Conservation (phyloP, 2,888 invertebrate genomes). For the Periphyllus acericola region DNA sequence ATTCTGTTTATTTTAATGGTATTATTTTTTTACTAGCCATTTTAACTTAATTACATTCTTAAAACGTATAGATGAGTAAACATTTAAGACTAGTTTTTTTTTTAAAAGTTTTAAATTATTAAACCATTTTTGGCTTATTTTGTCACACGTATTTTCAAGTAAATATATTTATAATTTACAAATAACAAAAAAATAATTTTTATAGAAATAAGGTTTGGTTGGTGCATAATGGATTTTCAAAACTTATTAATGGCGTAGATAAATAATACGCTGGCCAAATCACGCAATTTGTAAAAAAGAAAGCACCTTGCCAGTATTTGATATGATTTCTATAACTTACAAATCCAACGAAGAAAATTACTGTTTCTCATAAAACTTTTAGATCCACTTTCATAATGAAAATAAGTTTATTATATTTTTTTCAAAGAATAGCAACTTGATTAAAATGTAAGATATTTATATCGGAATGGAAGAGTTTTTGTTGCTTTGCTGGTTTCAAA, state of each 20-base stretch:
- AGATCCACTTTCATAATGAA: conserved; percentile 25
- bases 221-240: not conserved
- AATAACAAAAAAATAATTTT: not conserved
- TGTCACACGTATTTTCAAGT: not conserved
- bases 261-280: not conserved
- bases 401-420: conserved; percentile 17
- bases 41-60: not conserved
- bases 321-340: not conserved
- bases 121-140: not conserved
- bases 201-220: not conserved
- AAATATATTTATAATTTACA: not conserved
- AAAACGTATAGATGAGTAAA: too few species aligned
- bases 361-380: not conserved
- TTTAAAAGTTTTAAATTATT: too few species aligned
- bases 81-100: too few species aligned
- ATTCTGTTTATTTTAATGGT: not conserved
- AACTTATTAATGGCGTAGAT: not conserved
- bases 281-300: not conserved
- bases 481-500: conserved; percentile 1
- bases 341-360: not conserved
- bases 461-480: conserved; percentile 7
- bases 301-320: not conserved
- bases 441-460: not conserved
- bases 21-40: not conserved
- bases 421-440: conserved; percentile 16